Conservation (phyloP, 2,113 vertebrate genomes). For the Podocnemis expansa region DNA sequence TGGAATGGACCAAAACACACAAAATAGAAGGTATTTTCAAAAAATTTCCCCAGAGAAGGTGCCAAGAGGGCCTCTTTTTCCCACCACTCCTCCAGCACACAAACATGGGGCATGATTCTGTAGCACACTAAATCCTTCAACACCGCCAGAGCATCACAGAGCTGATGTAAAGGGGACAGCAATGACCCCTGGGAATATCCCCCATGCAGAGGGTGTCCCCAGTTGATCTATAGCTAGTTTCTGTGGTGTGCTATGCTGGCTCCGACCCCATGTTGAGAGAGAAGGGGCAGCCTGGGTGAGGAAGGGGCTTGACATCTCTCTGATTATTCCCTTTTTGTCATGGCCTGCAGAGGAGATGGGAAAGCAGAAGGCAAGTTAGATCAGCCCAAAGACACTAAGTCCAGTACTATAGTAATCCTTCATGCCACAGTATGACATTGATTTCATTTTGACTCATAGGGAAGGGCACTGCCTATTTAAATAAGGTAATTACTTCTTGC, state of each 20-base stretch:
- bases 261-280: neutral
- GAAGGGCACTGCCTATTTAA: neutral
- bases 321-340: neutral
- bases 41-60: neutral
- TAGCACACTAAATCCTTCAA: neutral
- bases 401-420: neutral
- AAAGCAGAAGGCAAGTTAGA: neutral
- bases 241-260: neutral
- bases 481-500: neutral
- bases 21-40: neutral
- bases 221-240: neutral
- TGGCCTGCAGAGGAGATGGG: neutral
- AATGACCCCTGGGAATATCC: neutral
- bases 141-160: neutral
- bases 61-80: neutral
- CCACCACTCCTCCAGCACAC: neutral
- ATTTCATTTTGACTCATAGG: neutral
- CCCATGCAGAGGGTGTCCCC: neutral
- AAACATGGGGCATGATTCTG: neutral
- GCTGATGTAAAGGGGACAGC: neutral
- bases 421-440: neutral
- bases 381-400: neutral
- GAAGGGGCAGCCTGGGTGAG: neutral
- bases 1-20: accelerated
- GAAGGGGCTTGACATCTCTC: neutral